Percentiles rank a stretch among this genome's conserved stretches.
Evolutionary conservation across 2,888 invertebrate genomes (phyloP).

Genomic region (Caenorhabditis becei): DNA sequence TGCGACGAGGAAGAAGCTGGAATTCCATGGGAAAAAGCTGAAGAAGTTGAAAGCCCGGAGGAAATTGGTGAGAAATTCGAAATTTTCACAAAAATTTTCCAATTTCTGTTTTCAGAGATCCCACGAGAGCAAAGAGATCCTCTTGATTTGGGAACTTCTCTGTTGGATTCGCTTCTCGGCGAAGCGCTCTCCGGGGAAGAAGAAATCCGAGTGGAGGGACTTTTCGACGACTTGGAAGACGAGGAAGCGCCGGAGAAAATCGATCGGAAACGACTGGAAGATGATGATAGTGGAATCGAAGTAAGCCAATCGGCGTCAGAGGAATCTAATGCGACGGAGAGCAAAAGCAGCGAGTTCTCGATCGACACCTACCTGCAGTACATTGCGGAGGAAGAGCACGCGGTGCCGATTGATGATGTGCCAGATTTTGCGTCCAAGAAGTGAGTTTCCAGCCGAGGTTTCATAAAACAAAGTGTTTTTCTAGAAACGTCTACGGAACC

Average conservation of each 20-base stretch:
- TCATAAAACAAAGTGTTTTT: not conserved
- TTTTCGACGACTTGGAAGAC: constrained; percentile 26
- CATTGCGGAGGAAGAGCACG: constrained; percentile 39
- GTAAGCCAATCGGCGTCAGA: constrained; percentile 10
- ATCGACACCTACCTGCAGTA: constrained; percentile 27
- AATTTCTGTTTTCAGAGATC: constrained; percentile 11
- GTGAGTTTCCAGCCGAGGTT: not conserved
- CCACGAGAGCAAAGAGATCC: not conserved
- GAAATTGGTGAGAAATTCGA: constrained; percentile 22
- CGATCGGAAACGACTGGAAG: constrained; percentile 7
- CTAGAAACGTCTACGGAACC: constrained; percentile 48
- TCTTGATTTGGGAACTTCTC: constrained; percentile 4
- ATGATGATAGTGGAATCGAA: constrained; percentile 32
- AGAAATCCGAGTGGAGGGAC: constrained; percentile 25
- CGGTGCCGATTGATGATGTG: constrained; percentile 27
- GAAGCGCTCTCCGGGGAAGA: constrained; percentile 30
- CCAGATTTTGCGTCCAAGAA: constrained; percentile 52
- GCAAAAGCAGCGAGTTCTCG: not conserved
- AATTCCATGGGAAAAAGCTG: constrained; percentile 7
- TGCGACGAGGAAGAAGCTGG: constrained; percentile 2
- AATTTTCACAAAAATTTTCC: no score
- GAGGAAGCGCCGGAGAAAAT: constrained; percentile 18
- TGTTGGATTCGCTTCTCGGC: constrained; percentile 33
- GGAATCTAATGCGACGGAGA: not conserved
- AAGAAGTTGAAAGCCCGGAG: constrained; percentile 2